Base-by-base conservation (phyloP, 2,797 vertebrate species). In the Gadopsis marmoratus region DNA sequence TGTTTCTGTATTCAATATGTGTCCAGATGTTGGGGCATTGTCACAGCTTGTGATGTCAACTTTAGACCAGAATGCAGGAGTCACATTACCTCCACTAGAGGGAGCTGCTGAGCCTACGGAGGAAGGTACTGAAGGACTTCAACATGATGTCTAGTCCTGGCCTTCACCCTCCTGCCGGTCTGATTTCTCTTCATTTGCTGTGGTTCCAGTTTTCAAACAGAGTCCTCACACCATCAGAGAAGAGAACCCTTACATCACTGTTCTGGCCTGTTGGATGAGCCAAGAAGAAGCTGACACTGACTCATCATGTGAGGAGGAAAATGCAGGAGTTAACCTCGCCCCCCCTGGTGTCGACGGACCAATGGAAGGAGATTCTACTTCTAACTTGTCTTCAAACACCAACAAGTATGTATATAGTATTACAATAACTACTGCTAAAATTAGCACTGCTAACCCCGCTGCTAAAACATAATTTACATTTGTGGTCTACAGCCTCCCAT, bases 221-320 rank as follows among this genome's bases (percentile, higher is more conserved):
- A 61, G 43, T 65, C 39, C 31, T 54, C 14, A 21, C 2, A 3
- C 51, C 43, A 5, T 17, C 19, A 61, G 47, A 74, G 59, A 56
- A 31, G 79, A 91, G 12, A 29, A 39, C 13, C 66, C 59, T 0
- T 82, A 84, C 0, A 9, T 83, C 31, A 82, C 78, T 0, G 33
- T 85, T 31, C 9, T 93, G 55, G 59, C 86, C 2, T 65, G 58
- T 33, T 94, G 90, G 93, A 74, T 59, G 1, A 86, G 39, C 31
- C 86, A 85, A 12, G 93, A 91, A 2, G 93, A 93, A 33, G 54
- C 3, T 19, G 92, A 91, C 6, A 73, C 85, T 0, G 94, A 92
- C 6, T 94, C 93, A 0, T 94, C 93, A 56, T 89, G 88, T 85
- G 94, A 94, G 59, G 92, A 92, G 21, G 91, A 93, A 11, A 79